Conservation (phyloP, 1,140 invertebrate species). For the Adelges cooleyi region DNA sequence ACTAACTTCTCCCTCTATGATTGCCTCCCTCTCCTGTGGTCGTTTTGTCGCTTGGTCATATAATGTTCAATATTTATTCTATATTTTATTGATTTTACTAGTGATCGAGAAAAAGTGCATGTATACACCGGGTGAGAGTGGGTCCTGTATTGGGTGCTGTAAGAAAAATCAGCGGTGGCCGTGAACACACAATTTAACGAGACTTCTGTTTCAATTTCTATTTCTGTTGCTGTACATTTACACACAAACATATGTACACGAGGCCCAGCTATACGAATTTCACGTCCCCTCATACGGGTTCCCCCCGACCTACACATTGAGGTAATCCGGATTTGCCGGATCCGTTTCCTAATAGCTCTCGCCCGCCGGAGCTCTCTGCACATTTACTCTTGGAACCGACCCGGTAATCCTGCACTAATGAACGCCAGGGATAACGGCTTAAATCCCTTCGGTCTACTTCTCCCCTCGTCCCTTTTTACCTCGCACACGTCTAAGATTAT, state of each 20-base stretch:
- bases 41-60: too few species aligned
- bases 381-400: slow-evolving; percentile 14
- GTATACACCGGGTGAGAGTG: too few species aligned
- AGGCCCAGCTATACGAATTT: background rate
- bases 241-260: background rate
- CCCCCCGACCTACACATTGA: background rate
- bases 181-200: slow-evolving; percentile 2
- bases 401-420: slow-evolving; percentile 28
- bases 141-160: too few species aligned
- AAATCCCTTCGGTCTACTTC: slow-evolving; percentile 14
- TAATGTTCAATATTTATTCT: too few species aligned
- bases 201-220: background rate
- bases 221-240: background rate
- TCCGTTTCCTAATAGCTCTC: slow-evolving; percentile 25
- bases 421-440: slow-evolving; percentile 26
- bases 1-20: too few species aligned
- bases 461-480: background rate
- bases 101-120: too few species aligned
- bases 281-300: too few species aligned
- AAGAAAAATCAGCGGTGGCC: background rate
- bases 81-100: too few species aligned
- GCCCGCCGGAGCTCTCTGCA: background rate
- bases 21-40: too few species aligned
- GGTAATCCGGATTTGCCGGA: slow-evolving; percentile 26
- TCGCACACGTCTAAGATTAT: background rate